These are phyloP conservation scores for Tachysurus fulvidraco DNA, from an alignment of 2,113 vertebrate genomes.

Conservation along the genomic window DNA sequence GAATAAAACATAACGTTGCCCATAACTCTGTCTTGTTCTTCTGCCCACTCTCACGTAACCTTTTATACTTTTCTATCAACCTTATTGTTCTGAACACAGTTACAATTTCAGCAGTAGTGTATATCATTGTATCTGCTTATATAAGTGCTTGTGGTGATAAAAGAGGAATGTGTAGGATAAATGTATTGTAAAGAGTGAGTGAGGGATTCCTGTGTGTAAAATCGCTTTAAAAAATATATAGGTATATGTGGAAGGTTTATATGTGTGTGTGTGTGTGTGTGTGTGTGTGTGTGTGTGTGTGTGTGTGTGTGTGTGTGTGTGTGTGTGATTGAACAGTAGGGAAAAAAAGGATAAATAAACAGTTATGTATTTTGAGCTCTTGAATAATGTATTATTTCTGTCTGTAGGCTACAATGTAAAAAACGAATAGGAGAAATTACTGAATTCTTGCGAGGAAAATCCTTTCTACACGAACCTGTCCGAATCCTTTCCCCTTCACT, in stretches of 20 bases:
- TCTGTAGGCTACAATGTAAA: background rate
- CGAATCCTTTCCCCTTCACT: background rate
- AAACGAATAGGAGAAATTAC: background rate
- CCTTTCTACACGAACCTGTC: background rate
- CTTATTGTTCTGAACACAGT: background rate
- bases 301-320: too few relatives aligned
- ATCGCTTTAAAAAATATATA: constrained; percentile 10
- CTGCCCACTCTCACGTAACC: background rate
- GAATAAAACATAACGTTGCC: constrained; percentile 4
- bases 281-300: background rate
- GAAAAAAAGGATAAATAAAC: too few relatives aligned
- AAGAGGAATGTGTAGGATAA: background rate
- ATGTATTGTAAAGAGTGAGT: constrained; percentile 9
- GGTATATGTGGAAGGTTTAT: constrained; percentile 23
- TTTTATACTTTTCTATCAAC: background rate
- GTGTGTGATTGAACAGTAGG: too few relatives aligned
- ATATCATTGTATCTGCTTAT: constrained; percentile 14
- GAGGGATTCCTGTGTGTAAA: constrained; percentile 21
- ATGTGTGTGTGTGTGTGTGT: constrained; percentile 1
- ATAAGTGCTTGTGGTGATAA: constrained; percentile 16
- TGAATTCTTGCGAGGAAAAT: background rate
- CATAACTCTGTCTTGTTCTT: background rate
- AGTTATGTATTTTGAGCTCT: too few relatives aligned
- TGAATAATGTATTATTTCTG: too few relatives aligned
- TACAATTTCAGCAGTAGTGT: constrained; percentile 54